Evolutionary conservation across 1,140 invertebrate genomes (phyloP).

Genomic region (Olivierus martensii): DNA sequence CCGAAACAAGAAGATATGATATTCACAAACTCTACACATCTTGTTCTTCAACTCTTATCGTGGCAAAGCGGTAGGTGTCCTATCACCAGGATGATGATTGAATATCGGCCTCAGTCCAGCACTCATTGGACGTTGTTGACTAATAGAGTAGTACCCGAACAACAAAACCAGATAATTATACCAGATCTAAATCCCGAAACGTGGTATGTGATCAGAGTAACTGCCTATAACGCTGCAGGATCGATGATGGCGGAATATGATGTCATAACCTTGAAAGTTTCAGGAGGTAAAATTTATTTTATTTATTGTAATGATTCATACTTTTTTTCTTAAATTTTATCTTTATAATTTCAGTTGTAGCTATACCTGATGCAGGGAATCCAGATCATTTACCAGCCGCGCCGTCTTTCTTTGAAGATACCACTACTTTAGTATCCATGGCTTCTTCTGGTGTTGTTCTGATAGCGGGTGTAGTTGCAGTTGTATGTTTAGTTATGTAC

Average conservation of each 20-base stretch:
- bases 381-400: constrained; percentile 5
- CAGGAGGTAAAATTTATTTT: constrained; percentile 1
- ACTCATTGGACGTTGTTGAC: constrained; percentile 15
- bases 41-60: constrained; percentile 50
- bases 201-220: constrained; percentile 32
- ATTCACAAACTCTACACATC: constrained; percentile 49
- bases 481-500: constrained; percentile 21
- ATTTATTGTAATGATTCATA: neutral
- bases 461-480: constrained; percentile 20
- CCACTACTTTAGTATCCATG: constrained; percentile 22
- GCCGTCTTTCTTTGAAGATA: constrained; percentile 19
- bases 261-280: constrained; percentile 9
- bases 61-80: constrained; percentile 64
- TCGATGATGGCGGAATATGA: constrained; percentile 26
- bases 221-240: constrained; percentile 31
- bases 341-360: neutral
- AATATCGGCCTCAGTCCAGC: constrained; percentile 42
- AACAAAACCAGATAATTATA: constrained; percentile 27
- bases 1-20: constrained; percentile 47
- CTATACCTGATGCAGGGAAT: neutral
- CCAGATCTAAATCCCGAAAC: constrained; percentile 31
- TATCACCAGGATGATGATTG: constrained; percentile 55
- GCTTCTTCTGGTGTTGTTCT: constrained; percentile 21
- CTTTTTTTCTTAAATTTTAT: too few species aligned
- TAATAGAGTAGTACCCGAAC: constrained; percentile 2